phyloP scores from a whole-genome alignment of 2,113 vertebrate genomes.

The Mobula hypostoma region DNA sequence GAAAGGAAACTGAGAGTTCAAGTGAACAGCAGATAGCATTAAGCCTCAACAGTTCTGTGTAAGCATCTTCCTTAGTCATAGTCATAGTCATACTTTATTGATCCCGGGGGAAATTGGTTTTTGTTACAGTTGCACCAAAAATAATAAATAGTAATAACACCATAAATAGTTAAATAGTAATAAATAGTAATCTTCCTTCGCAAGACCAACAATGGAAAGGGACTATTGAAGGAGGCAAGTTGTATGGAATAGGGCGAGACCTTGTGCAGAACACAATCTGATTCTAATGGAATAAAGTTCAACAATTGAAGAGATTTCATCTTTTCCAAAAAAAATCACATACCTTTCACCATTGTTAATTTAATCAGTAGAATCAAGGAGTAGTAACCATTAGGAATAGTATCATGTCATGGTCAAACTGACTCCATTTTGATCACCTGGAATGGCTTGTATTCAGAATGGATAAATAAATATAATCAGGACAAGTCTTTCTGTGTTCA shows the following conservation, averaged over 20 bases:
- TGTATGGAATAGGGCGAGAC: neutral
- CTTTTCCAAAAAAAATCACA: neutral
- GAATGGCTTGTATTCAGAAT: neutral
- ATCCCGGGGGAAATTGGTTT: no score
- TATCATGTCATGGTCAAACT: neutral
- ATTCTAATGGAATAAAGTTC: neutral
- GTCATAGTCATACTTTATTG: no score
- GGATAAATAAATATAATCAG: no score
- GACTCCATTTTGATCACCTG: neutral
- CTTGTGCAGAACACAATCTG: neutral
- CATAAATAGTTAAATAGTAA: no score
- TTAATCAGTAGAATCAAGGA: neutral
- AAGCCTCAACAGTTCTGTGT: no score
- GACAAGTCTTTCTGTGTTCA: no score
- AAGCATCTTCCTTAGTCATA: no score
- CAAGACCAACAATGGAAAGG: neutral
- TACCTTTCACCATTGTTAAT: neutral
- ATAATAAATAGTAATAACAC: no score
- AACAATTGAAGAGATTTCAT: neutral
- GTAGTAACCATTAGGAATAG: neutral
- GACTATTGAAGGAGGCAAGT: neutral
- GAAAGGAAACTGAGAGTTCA: no score
- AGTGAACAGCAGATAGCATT: no score
- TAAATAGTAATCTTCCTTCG: no score
- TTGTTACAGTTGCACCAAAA: no score